These are phyloP conservation scores for Aquatica leii DNA, from an alignment of 2,888 invertebrate species.

Conservation along the genomic window DNA sequence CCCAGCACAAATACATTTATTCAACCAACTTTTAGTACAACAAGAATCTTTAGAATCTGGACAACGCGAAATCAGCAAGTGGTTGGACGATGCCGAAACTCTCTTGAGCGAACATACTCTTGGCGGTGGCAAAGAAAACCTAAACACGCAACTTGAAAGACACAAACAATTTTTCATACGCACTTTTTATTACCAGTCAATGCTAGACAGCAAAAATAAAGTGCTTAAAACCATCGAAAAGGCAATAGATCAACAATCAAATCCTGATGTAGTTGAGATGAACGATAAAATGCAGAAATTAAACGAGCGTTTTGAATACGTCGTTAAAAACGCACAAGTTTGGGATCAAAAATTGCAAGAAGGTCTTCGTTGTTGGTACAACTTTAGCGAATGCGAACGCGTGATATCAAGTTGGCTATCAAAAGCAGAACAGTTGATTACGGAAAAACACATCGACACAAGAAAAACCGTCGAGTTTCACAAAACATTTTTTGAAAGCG, in stretches of 20 bases:
- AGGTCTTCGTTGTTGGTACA: constrained; percentile 83
- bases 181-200: constrained; percentile 89
- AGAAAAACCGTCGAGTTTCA: constrained; percentile 84
- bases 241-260: constrained; percentile 77
- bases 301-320: constrained; percentile 84
- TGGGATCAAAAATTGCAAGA: constrained; percentile 84
- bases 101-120: constrained; percentile 69
- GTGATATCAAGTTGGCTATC: constrained; percentile 87
- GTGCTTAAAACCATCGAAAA: constrained; percentile 87
- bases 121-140: constrained; percentile 73
- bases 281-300: constrained; percentile 77
- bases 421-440: constrained; percentile 81
- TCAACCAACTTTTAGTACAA: constrained; percentile 84
- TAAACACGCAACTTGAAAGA: constrained; percentile 79
- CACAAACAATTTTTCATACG: constrained; percentile 90
- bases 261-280: constrained; percentile 77
- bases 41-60: constrained; percentile 91
- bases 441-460: constrained; percentile 81
- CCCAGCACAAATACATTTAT: constrained; percentile 82
- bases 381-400: constrained; percentile 80
- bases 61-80: constrained; percentile 82
- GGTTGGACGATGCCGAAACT: constrained; percentile 87
- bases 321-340: constrained; percentile 76
- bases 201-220: constrained; percentile 95
- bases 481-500: constrained; percentile 86